phyloP scores from a whole-genome alignment of 2,797 vertebrate genomes.

The Sebastes minor region DNA sequence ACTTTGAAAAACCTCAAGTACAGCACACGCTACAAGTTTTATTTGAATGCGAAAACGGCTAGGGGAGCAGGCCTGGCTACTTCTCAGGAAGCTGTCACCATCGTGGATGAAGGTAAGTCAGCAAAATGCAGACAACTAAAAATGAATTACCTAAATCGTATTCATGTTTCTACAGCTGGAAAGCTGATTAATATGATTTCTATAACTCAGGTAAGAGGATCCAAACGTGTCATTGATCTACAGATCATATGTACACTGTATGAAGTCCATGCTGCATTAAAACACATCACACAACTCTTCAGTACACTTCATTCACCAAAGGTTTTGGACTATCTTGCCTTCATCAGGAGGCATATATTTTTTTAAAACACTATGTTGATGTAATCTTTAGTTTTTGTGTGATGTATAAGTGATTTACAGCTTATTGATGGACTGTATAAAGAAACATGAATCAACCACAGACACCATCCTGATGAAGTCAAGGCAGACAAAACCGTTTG shows the following conservation, averaged over 20 bases:
- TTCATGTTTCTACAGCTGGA: neutral
- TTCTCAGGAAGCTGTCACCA: constrained; percentile 90
- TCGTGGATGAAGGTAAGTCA: constrained; percentile 94
- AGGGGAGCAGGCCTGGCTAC: constrained; percentile 89
- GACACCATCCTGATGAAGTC: neutral
- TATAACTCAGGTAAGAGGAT: neutral
- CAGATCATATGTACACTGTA: neutral
- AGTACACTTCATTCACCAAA: neutral
- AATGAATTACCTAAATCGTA: neutral
- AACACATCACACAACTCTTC: neutral
- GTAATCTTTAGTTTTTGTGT: neutral
- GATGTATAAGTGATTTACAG: neutral
- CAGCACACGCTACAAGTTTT: constrained; percentile 98
- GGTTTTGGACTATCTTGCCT: neutral
- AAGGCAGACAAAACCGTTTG: neutral
- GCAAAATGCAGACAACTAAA: constrained; percentile 14
- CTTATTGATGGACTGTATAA: neutral
- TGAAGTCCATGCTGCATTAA: neutral
- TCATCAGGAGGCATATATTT: neutral
- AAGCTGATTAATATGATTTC: neutral
- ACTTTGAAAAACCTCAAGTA: constrained; percentile 93
- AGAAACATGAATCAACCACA: neutral
- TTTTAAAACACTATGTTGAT: neutral
- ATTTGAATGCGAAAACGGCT: constrained; percentile 91
- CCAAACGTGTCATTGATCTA: neutral